A percentile compares a stretch with the other conserved stretches of the same genome.
Conservation (phyloP, 2,888 invertebrate genomes). For the Phanerotoma sp. region DNA sequence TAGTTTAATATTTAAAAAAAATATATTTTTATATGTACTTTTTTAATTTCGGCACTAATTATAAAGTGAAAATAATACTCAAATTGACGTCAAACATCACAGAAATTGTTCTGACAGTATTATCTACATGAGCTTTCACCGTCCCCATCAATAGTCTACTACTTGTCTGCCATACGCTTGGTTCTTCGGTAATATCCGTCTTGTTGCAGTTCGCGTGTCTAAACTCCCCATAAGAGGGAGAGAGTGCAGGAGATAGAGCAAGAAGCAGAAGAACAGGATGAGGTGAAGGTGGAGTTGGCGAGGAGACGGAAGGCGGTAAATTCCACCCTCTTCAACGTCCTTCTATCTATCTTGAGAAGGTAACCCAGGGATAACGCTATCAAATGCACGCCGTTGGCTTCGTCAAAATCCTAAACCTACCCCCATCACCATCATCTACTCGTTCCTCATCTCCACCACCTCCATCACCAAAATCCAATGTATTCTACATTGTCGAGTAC, state of each 20-base stretch:
- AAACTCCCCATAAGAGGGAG: constrained; percentile 23
- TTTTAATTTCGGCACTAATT: too few species aligned
- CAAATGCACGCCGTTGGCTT: constrained; percentile 46
- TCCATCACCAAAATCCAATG: constrained; percentile 1
- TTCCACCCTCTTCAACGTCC: constrained; percentile 27
- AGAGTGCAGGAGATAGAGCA: constrained; percentile 25
- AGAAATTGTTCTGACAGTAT: neutral
- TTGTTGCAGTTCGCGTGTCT: constrained; percentile 29
- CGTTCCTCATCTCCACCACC: neutral
- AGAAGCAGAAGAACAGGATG: constrained; percentile 16
- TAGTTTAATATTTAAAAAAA: too few species aligned
- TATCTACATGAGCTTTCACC: constrained; percentile 2
- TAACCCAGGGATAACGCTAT: constrained; percentile 52
- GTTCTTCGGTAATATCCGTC: constrained; percentile 21
- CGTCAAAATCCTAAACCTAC: constrained; percentile 32
- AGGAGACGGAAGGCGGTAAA: too few species aligned
- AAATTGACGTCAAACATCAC: neutral
- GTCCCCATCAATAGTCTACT: constrained; percentile 19
- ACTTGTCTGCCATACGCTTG: constrained; percentile 4
- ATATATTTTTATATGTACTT: too few species aligned
- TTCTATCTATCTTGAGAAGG: constrained; percentile 32
- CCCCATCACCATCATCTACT: constrained; percentile 14
- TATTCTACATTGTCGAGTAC: too few species aligned
- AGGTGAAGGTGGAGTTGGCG: too few species aligned
- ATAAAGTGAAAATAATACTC: neutral